Evolutionary conservation across 2,797 vertebrate genomes (phyloP).

Genomic region (Danionella dracula): DNA sequence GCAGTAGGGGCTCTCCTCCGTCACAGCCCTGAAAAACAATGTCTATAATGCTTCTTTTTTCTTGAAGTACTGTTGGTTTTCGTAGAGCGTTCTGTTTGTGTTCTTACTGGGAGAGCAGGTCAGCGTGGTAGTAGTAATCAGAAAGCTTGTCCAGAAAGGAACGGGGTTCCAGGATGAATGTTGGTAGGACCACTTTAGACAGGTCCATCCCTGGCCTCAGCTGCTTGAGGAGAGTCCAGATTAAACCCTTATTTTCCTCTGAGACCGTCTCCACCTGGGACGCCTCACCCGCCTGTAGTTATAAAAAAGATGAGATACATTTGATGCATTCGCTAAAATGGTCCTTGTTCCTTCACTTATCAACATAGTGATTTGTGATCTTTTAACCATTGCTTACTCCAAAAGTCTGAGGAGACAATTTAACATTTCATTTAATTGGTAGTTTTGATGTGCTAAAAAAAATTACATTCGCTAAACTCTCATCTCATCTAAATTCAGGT

Average conservation of each 20-base stretch:
- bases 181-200: slow-evolving; percentile 90
- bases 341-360: too few species aligned
- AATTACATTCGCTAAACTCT: too few species aligned
- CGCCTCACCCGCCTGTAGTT: slow-evolving; percentile 73
- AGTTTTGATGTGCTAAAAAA: too few species aligned
- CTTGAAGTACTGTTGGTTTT: too few species aligned
- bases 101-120: slow-evolving; percentile 91
- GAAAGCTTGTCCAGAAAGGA: slow-evolving; percentile 95
- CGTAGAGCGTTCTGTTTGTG: too few species aligned
- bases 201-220: slow-evolving; percentile 93
- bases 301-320: slow-evolving; percentile 1
- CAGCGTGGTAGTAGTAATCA: slow-evolving; percentile 91
- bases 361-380: too few species aligned
- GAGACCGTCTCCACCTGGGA: slow-evolving; percentile 91
- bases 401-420: too few species aligned
- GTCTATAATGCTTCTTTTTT: too few species aligned
- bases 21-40: slow-evolving; percentile 68
- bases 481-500: too few species aligned
- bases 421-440: too few species aligned
- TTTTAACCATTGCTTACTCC: too few species aligned
- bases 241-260: slow-evolving; percentile 87
- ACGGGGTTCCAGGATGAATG: slow-evolving; percentile 92
- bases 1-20: slow-evolving; percentile 80
- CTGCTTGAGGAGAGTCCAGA: slow-evolving; percentile 89
- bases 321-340: too few species aligned